Conservation (phyloP, 1,140 invertebrate genomes). For the Cheumatopsyche charites region DNA sequence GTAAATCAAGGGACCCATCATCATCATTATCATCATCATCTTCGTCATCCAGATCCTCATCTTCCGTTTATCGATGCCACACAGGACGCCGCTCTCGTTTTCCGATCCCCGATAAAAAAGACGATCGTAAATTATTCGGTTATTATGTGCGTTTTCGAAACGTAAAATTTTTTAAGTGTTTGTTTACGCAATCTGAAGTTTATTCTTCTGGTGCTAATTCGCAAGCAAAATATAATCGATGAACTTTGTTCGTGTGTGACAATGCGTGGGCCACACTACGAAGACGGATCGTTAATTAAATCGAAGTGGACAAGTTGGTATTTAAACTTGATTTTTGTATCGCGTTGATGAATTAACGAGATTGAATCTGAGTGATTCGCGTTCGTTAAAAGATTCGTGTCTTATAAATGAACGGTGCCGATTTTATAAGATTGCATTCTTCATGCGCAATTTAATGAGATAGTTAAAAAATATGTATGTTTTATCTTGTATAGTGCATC, state of each 20-base stretch:
- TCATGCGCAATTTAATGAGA: no score
- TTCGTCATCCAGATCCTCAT: background rate
- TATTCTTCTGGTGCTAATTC: background rate
- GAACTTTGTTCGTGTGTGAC: background rate
- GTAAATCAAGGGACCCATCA: background rate
- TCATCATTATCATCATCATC: background rate
- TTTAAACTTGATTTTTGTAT: no score
- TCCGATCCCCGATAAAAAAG: background rate
- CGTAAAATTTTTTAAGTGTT: background rate
- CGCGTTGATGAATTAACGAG: no score
- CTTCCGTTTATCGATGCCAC: background rate
- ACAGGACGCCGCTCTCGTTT: background rate
- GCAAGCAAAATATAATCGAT: conserved; percentile 12
- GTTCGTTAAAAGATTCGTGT: no score
- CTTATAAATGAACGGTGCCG: no score
- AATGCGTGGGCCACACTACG: background rate
- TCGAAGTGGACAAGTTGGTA: no score
- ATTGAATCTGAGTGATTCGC: no score
- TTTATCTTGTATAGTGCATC: no score
- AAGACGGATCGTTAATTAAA: background rate
- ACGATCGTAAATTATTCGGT: background rate
- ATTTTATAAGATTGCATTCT: no score
- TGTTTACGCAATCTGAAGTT: conserved; percentile 1
- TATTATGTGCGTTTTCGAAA: no score
- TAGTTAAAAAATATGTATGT: no score